Conservation (phyloP, 1,140 invertebrate genomes). For the Stenopsyche tienmushanensis region DNA sequence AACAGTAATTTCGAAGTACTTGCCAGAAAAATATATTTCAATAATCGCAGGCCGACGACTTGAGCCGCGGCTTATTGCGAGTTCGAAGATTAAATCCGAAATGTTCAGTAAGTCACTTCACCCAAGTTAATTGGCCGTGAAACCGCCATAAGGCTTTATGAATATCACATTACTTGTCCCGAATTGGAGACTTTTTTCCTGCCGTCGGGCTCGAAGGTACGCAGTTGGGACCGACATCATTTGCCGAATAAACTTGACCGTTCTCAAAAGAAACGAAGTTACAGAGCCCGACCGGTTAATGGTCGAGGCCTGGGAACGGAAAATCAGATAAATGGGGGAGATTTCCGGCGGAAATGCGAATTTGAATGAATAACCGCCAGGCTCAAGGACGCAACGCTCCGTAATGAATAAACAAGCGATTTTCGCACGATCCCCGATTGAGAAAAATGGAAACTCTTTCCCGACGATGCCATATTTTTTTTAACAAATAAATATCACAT, state of each 20-base stretch:
- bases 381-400: conserved; percentile 10
- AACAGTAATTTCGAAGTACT: no score
- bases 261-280: conserved; percentile 25
- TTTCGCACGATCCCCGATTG: no score
- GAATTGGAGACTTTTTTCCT: conserved; percentile 6
- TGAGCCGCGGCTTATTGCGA: no score
- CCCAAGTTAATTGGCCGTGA: conserved; percentile 10
- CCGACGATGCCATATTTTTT: no score
- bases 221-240: conserved; percentile 20
- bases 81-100: no score
- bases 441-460: no score
- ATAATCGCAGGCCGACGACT: no score
- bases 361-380: not conserved
- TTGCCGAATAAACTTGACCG: conserved; percentile 26
- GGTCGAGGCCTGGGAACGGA: conserved; percentile 4
- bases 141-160: conserved; percentile 17
- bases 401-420: no score
- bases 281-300: not conserved
- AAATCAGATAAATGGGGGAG: conserved; percentile 12
- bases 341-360: not conserved
- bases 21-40: no score
- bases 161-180: conserved; percentile 7
- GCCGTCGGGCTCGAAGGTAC: no score
- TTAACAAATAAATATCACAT: no score
- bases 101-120: no score